These are phyloP conservation scores for Pedetes capensis DNA, from an alignment of 2,113 vertebrate genomes.

Conservation along the genomic window DNA sequence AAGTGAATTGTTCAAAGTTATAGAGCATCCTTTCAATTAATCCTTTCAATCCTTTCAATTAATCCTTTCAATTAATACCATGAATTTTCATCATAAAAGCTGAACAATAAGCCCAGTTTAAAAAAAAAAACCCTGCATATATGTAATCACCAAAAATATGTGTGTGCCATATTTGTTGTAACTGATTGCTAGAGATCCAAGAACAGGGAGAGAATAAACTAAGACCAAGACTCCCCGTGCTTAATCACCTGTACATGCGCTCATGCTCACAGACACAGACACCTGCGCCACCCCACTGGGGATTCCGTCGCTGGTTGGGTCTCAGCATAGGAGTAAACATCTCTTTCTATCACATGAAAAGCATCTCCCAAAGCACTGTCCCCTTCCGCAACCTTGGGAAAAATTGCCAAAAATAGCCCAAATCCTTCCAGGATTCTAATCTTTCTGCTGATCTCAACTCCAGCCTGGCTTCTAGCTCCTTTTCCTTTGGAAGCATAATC, in stretches of 20 bases:
- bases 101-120: not conserved
- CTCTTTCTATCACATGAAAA: not conserved
- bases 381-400: not conserved
- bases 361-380: not conserved
- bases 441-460: not conserved
- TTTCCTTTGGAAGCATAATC: not conserved
- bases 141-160: not conserved
- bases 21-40: not conserved
- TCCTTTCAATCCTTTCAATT: too few species aligned
- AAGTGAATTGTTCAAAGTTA: not conserved
- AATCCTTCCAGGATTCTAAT: not conserved
- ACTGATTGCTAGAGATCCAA: not conserved
- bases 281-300: not conserved
- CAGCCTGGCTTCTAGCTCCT: not conserved
- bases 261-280: not conserved
- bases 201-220: not conserved
- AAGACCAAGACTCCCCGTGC: not conserved
- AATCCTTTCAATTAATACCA: not conserved
- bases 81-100: slow-evolving; percentile 28
- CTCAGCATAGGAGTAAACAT: not conserved
- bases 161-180: not conserved
- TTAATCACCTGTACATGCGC: not conserved
- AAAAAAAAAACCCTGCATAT: not conserved
- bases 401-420: not conserved
- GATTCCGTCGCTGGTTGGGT: not conserved